These are phyloP conservation scores for Antedon mediterranea DNA, from an alignment of 53 echinoderm and acorn worm genomes.

Conservation along the genomic window DNA sequence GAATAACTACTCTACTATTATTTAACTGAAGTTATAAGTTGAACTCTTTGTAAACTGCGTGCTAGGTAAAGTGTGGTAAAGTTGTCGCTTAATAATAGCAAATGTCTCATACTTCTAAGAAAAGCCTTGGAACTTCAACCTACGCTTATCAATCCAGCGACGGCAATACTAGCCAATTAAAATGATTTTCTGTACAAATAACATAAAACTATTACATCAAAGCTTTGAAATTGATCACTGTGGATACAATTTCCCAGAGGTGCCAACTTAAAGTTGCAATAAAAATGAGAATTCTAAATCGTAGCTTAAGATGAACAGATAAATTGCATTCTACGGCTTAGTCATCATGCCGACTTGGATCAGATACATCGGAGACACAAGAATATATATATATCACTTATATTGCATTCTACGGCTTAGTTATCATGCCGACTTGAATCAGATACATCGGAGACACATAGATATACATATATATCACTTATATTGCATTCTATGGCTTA, in stretches of 20 bases:
- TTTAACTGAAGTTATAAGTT: too few species aligned
- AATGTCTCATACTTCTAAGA: too few species aligned
- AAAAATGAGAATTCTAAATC: not conserved
- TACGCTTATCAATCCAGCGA: too few species aligned
- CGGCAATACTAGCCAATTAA: too few species aligned
- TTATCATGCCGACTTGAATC: not conserved
- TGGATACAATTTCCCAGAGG: not conserved
- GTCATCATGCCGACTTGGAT: too few species aligned
- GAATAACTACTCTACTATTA: too few species aligned
- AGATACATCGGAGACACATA: not conserved
- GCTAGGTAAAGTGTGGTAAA: too few species aligned
- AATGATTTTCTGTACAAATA: not conserved
- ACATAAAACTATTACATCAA: not conserved
- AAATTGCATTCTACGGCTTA: not conserved
- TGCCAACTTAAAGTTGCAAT: not conserved
- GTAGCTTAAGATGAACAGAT: not conserved
- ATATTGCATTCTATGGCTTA: not conserved
- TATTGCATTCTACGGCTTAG: not conserved
- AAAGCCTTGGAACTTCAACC: too few species aligned
- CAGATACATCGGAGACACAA: too few species aligned
- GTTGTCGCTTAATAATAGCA: too few species aligned
- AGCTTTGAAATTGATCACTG: not conserved
- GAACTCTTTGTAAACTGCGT: too few species aligned
- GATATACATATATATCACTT: not conserved
- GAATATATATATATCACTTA: too few species aligned